Base-by-base conservation (phyloP, 2,888 invertebrate genomes). In the Endotricha flammealis region DNA sequence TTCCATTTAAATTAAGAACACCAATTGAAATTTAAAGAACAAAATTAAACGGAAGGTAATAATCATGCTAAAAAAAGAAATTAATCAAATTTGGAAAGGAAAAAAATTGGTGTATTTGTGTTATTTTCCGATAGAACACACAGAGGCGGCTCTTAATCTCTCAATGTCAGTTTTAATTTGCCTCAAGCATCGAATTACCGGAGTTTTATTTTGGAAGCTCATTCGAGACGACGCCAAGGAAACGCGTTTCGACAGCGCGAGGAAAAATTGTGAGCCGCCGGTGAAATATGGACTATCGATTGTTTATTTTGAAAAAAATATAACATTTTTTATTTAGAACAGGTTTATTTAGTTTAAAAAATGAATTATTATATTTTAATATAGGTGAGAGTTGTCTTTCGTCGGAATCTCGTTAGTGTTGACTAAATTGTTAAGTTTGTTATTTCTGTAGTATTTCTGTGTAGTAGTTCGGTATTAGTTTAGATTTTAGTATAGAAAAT, bases 101-200 rank as follows among this genome's bases (percentile, higher is more conserved):
- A 50, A 49, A 61, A 55, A 52, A 48, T 31, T 37, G 42, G 41
- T 57, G 53, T 57, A 57, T 58, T 48, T 64, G 54, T 61, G 57
- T 62, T n/a, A 54, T 50, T 58, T 48, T 52, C 52, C 47, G 47
- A 58, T 54, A 68, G 67, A 74, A 69, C 68, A 66, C 65, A 70
- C 66, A 67, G 67, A 63, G 59, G 54, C 48, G 56, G 64, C 69
- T 72, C 79, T 77, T 85, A 83, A 86, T 86, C 78, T 82, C 79
- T 86, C 85, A 85, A 77, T 79, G 85, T 86, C 85, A 72, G 76
- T 70, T 72, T 81, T 85, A 83, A 86, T 86, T 86, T 86, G 74
- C 67, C 64, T 61, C 66, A 56, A 61, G 79, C 72, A 68, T 86
- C 85, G 72, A 67, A 76, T 85, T 86, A 82, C 83, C 68, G 25